Conservation (phyloP, 1,140 invertebrate genomes). For the Drosophila eugracilis region DNA sequence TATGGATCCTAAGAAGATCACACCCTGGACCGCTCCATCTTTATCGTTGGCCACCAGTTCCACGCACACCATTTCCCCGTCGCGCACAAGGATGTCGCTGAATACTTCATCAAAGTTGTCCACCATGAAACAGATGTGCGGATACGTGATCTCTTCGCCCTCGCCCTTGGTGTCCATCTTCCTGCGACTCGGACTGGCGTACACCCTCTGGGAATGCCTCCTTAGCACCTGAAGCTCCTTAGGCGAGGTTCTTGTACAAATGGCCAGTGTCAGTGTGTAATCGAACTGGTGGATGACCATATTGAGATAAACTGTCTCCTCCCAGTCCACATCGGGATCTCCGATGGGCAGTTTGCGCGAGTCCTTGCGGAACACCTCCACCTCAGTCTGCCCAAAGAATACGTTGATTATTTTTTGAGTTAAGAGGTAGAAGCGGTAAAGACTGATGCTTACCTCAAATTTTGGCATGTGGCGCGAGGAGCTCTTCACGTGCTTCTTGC, state of each 20-base stretch:
- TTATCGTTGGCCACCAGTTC: slow-evolving; percentile 97
- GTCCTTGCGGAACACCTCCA: slow-evolving; percentile 98
- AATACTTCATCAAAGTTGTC: slow-evolving; percentile 99
- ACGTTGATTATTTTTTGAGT: background rate
- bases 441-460: slow-evolving; percentile 89
- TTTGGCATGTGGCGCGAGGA: slow-evolving; percentile 93
- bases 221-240: slow-evolving; percentile 97
- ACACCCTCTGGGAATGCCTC: slow-evolving; percentile 97
- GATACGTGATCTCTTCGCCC: slow-evolving; percentile 99
- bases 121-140: slow-evolving; percentile 99
- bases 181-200: slow-evolving; percentile 97
- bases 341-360: slow-evolving; percentile 97
- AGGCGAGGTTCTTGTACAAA: slow-evolving; percentile 98
- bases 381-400: slow-evolving; percentile 89
- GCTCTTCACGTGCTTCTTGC: slow-evolving; percentile 95
- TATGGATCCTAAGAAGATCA: slow-evolving; percentile 98
- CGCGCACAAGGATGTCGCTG: slow-evolving; percentile 97
- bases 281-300: slow-evolving; percentile 99
- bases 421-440: accelerated
- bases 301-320: slow-evolving; percentile 99
- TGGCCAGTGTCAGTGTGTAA: slow-evolving; percentile 97
- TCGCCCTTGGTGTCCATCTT: slow-evolving; percentile 99
- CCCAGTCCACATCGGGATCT: slow-evolving; percentile 98
- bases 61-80: slow-evolving; percentile 99
- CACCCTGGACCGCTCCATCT: slow-evolving; percentile 92